These are phyloP conservation scores for Ricordea florida DNA, from an alignment of 92 coral and sea anemone genomes.

Conservation along the genomic window DNA sequence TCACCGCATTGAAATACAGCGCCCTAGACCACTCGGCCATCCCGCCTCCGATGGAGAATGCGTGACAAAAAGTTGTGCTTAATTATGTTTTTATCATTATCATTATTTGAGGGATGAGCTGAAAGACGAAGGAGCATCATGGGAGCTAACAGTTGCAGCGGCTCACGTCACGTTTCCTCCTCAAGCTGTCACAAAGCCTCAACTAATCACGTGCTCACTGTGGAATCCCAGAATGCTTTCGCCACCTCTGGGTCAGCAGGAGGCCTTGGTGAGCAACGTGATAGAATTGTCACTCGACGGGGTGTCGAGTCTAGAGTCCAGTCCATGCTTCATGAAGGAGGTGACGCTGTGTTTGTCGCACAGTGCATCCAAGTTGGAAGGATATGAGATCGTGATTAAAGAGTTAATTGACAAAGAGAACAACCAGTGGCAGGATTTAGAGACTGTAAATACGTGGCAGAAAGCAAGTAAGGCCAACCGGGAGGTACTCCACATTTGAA, in stretches of 20 bases:
- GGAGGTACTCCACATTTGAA: no score
- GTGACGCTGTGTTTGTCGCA: background rate
- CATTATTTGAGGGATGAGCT: background rate
- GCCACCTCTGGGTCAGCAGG: background rate
- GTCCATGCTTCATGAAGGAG: background rate
- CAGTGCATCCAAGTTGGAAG: background rate
- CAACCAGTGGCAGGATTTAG: background rate
- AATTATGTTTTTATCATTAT: no score
- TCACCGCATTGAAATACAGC: no score
- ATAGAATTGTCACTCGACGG: background rate
- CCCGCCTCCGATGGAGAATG: no score
- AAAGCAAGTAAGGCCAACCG: background rate
- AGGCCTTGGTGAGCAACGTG: background rate
- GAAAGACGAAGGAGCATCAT: background rate
- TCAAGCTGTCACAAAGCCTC: background rate
- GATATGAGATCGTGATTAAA: background rate
- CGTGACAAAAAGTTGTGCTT: no score
- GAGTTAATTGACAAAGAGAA: background rate
- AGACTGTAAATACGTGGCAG: background rate
- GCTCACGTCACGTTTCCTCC: background rate
- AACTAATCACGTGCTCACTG: background rate
- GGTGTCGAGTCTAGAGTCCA: background rate
- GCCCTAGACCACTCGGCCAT: no score
- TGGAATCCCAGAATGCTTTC: background rate
- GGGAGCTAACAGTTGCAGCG: background rate